Base-by-base conservation (phyloP, 2,797 vertebrate species). In the Sandelia bainsii region DNA sequence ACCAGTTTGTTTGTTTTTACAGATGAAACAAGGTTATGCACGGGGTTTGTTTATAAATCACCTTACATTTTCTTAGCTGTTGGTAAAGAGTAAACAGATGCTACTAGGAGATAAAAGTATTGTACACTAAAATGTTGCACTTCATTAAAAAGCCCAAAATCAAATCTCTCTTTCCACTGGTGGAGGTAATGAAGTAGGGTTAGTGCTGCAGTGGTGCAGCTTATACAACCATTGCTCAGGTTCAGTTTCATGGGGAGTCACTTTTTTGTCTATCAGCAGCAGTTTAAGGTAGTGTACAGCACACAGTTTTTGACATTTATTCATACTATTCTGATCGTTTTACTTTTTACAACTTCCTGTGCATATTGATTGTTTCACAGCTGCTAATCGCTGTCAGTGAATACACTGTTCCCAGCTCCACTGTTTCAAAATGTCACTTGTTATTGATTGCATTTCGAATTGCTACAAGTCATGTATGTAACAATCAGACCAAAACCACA, bases 351-450 rank as follows among this genome's bases (percentile, higher is more conserved):
- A 59, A 52, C 76, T 70, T 77, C 61, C 56, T 42, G 20, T 72
- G 59, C 62, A 62, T 74, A 79, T 77, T 70, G 82, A 85, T 76
- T 85, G 45, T 48, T 50, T 56, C 59, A 8, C 69, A 53, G 71
- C 51, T 46, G 54, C 66, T 71, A 62, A 81, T 75, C 53, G 57
- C 34, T 44, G 23, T 71, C 75, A 54, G 37, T 5, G 16, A 53
- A 32, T 20, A 51, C 70, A 49, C 48, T 34, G 51, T 69, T 64
- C 10, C 29, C 23, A 48, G 48, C 50, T 66, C 37, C 12, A 8
- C 46, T 52, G 56, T 67, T 77, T 73, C 48, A 51, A 83, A 90
- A 89, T 87, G 86, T 84, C 86, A 81, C 48, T 54, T 23, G 11
- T 39, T 37, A 82, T 82, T 5, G 80, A 87, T 88, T 83, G 62